Base-by-base conservation (phyloP, 37 sponge, comb jelly and placozoan species). In the Oopsacas minuta region DNA sequence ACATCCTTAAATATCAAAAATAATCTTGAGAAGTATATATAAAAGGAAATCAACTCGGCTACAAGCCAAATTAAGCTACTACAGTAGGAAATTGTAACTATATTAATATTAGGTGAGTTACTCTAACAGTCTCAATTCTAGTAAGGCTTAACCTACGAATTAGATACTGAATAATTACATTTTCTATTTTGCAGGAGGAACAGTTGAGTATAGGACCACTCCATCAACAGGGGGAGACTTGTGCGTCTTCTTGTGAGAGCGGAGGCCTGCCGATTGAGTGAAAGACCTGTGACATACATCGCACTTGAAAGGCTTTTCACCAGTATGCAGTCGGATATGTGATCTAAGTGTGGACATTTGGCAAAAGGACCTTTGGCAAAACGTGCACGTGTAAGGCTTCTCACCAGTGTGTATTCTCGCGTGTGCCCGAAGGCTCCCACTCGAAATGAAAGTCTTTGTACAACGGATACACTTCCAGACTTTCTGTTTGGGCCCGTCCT, bases 251-350 rank as follows among this genome's bases (percentile, higher is more conserved):
- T 83, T 49, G 84, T 91, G 91, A 1, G 91, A 91, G 1, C 91
- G 81, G 23, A 91, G 87, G 1, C 91, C 91, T 10, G 91, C 91
- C 0, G 91, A 91, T 38, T 91, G 91, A 8, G 92, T 89, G 85
- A 91, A 91, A 0, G 92, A 83, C 42, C 89, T 38, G 22, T 86
- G 88, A 85, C 92, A 91, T 39, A 83, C 52, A 22, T 69, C 84
- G 83, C 92, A 91, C 39, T 91, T 91, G 86, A 89, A 91, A 0
- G 92, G 92, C 25, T 87, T 91, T 52, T 91, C 92, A 51, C 92
- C 92, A 0, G 92, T 91, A 88, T 91, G 92, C 34, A 91, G 51
- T 52, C 89, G 39, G 84, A 87, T 86, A 81, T 91, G 92, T 5
- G 86, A 85, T 20, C 88, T 84, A 32, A 91, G 86, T 0, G 89